Evolutionary conservation across 2,113 vertebrate genomes (phyloP).

Genomic region (Neodontobutis hainanensis): DNA sequence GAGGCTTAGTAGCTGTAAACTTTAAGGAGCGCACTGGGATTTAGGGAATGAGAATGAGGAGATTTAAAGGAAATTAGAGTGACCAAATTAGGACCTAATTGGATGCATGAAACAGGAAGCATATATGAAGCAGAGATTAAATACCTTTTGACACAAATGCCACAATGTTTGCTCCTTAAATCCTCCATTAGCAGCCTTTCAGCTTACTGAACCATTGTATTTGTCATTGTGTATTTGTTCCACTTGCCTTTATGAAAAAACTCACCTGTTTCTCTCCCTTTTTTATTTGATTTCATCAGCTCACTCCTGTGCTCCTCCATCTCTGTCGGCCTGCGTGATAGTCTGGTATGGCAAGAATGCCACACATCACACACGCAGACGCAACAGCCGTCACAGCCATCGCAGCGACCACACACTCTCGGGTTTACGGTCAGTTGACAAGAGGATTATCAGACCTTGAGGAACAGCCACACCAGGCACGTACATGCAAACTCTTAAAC

Average conservation of each 20-base stretch:
- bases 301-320: slow-evolving; percentile 3
- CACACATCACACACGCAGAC: slow-evolving; percentile 59
- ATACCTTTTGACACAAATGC: background rate
- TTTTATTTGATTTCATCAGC: background rate
- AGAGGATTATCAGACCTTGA: slow-evolving; percentile 68
- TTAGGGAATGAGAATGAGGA: slow-evolving; percentile 6
- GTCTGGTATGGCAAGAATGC: slow-evolving; percentile 77
- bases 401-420: slow-evolving; percentile 53
- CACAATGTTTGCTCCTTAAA: background rate
- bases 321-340: slow-evolving; percentile 42
- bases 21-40: slow-evolving; percentile 31
- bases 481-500: background rate
- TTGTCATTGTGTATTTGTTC: too few relatives aligned
- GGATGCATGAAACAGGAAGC: background rate
- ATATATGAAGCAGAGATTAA: background rate
- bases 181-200: background rate
- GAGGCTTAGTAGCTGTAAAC: slow-evolving; percentile 35
- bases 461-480: slow-evolving; percentile 24
- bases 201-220: too few relatives aligned
- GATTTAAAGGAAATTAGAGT: slow-evolving; percentile 20
- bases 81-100: slow-evolving; percentile 18
- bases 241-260: too few relatives aligned
- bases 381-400: slow-evolving; percentile 25
- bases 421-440: slow-evolving; percentile 67
- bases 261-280: background rate